Evolutionary conservation across 2,113 vertebrate genomes (phyloP).

Genomic region (Romanogobio albipinnatus): DNA sequence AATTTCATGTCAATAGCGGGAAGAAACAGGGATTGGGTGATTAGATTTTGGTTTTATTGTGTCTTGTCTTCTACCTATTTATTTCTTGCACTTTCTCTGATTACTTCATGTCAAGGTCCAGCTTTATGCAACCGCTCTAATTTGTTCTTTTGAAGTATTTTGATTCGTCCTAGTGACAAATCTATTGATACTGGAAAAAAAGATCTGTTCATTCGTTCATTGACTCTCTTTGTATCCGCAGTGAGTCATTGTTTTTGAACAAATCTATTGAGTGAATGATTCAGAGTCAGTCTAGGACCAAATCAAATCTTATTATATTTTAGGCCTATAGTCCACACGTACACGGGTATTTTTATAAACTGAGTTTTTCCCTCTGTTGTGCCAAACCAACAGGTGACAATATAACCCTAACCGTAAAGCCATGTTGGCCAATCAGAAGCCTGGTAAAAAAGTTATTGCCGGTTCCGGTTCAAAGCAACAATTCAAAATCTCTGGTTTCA

Average conservation of each 20-base stretch:
- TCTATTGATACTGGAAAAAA: neutral
- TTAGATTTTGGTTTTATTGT: conserved; percentile 63
- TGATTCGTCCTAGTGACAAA: neutral
- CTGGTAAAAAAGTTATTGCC: too few relatives aligned
- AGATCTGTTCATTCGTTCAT: too few relatives aligned
- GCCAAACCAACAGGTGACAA: too few relatives aligned
- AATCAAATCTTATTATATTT: neutral
- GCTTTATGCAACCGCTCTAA: conserved; percentile 43
- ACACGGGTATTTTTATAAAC: too few relatives aligned
- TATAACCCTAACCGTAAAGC: too few relatives aligned
- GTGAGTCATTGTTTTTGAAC: neutral
- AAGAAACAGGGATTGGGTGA: conserved; percentile 56
- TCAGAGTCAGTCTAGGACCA: too few relatives aligned
- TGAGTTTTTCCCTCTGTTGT: too few relatives aligned
- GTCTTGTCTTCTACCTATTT: conserved; percentile 34
- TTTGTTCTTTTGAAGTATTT: conserved; percentile 4
- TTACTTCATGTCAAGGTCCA: conserved; percentile 1
- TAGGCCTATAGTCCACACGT: too few relatives aligned
- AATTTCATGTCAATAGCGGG: conserved; percentile 57
- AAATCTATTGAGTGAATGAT: neutral
- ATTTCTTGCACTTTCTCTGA: conserved; percentile 22
- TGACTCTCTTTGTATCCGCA: neutral
- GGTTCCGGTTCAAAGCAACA: too few relatives aligned
- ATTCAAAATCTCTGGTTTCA: too few relatives aligned
- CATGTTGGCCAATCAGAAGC: too few relatives aligned